Percentiles rank a stretch among this genome's conserved stretches.
Evolutionary conservation across 1,140 invertebrate genomes (phyloP).

Genomic region (Harpegnathos saltator): DNA sequence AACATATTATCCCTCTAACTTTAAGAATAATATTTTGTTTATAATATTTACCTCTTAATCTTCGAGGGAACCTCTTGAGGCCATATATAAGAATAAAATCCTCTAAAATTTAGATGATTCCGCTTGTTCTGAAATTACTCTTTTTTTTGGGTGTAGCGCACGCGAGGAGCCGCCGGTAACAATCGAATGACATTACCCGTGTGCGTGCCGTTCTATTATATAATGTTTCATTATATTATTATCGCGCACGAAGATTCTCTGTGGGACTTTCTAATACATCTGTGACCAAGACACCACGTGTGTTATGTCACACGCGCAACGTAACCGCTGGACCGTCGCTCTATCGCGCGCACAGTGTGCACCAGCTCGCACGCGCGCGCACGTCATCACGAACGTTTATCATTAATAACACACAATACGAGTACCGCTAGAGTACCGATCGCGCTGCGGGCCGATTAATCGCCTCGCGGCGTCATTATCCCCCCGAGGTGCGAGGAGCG

Average conservation of each 20-base stretch:
- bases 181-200: slow-evolving; percentile 5
- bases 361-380: background rate
- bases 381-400: slow-evolving; percentile 8
- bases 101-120: no score
- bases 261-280: slow-evolving; percentile 49
- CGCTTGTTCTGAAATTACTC: no score
- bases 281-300: slow-evolving; percentile 2
- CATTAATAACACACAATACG: slow-evolving; percentile 12
- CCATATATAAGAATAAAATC: no score
- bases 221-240: slow-evolving; percentile 17
- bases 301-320: slow-evolving; percentile 33
- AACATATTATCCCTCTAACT: no score
- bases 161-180: background rate
- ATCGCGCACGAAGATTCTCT: slow-evolving; percentile 6
- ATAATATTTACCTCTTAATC: no score
- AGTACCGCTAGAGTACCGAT: background rate
- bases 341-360: background rate
- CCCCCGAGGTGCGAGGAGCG: background rate
- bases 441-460: background rate
- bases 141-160: no score
- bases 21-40: no score
- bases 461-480: background rate
- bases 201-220: slow-evolving; percentile 31
- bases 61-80: no score
- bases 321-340: background rate